phyloP scores from a whole-genome alignment of 1,140 invertebrate genomes.

The Orchestia grillus region DNA sequence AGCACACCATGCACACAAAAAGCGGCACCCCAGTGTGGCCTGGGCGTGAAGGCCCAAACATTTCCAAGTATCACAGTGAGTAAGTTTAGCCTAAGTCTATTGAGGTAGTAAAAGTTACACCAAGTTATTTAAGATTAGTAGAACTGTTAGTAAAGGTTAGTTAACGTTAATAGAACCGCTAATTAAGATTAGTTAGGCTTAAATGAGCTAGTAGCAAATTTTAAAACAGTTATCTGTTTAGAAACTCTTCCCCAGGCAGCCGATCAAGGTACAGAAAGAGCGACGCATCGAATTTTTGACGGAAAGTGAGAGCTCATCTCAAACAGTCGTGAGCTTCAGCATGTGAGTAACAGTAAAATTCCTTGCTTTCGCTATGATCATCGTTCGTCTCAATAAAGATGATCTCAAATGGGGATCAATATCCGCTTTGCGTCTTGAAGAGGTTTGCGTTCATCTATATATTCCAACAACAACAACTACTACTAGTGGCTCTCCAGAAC shows the following conservation, averaged over 20 bases:
- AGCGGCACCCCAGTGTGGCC: too few species aligned
- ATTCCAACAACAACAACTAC: neutral
- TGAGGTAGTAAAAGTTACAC: too few species aligned
- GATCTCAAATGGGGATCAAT: neutral
- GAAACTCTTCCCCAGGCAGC: neutral
- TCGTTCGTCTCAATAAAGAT: neutral
- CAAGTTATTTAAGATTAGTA: too few species aligned
- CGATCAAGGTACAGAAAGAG: neutral
- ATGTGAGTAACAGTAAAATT: neutral
- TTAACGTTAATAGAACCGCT: too few species aligned
- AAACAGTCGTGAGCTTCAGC: neutral
- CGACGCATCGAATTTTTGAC: neutral
- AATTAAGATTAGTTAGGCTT: too few species aligned
- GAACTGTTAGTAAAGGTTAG: too few species aligned
- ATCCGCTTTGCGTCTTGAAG: neutral
- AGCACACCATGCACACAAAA: too few species aligned
- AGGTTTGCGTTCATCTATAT: neutral
- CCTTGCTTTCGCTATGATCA: neutral
- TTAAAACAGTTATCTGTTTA: too few species aligned
- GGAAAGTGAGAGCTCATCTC: neutral
- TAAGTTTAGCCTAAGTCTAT: too few species aligned
- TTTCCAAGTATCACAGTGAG: too few species aligned
- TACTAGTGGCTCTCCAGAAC: neutral
- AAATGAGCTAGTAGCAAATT: too few species aligned
- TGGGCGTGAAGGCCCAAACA: too few species aligned